Evolutionary conservation across 2,888 invertebrate genomes (phyloP).

Genomic region (Cataglyphis livida): DNA sequence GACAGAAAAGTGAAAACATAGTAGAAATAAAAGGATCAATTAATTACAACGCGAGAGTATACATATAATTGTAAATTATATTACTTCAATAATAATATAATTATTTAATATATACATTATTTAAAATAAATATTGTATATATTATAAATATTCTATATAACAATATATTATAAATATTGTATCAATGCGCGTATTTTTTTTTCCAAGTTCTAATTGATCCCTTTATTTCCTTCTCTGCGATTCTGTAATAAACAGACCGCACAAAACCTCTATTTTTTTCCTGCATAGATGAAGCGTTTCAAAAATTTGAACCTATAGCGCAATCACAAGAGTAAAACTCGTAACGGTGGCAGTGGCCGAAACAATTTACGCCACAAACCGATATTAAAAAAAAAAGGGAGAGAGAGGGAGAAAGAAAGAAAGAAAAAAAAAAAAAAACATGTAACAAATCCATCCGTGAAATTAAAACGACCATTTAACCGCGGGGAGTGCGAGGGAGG

Average conservation of each 20-base stretch:
- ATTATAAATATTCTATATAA: neutral
- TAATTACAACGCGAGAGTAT: neutral
- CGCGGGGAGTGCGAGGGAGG: neutral
- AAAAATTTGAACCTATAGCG: neutral
- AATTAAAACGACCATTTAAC: constrained; percentile 64
- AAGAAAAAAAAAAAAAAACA: constrained; percentile 46
- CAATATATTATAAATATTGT: neutral
- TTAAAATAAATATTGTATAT: neutral
- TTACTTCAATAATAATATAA: neutral
- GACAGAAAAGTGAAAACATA: neutral
- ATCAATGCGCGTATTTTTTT: too few species aligned
- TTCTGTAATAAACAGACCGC: neutral
- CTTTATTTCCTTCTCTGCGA: neutral
- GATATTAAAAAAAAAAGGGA: constrained; percentile 36
- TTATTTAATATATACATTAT: neutral
- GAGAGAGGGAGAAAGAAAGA: neutral
- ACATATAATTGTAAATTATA: neutral
- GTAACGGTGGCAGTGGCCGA: constrained; percentile 31
- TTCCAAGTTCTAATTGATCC: neutral
- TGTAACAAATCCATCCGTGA: constrained; percentile 54
- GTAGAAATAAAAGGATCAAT: neutral
- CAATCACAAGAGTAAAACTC: constrained; percentile 39
- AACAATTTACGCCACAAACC: constrained; percentile 30
- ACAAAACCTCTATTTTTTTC: neutral
- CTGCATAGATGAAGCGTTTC: neutral